Evolutionary conservation across 2,888 invertebrate genomes (phyloP).

Genomic region (Zygothrica quintamaculata): DNA sequence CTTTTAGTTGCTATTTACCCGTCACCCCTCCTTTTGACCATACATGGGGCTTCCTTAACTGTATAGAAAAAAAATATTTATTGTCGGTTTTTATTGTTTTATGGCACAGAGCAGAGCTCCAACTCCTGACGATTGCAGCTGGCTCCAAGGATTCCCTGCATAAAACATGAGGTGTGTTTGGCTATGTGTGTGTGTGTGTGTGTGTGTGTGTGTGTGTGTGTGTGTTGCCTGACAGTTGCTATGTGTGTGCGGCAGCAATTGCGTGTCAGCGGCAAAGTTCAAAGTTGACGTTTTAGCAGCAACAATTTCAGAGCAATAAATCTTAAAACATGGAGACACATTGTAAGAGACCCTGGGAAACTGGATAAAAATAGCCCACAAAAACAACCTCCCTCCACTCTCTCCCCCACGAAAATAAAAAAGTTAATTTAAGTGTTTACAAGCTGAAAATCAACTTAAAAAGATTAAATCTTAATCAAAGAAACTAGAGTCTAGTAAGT

Average conservation of each 20-base stretch:
- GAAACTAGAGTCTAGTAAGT: neutral
- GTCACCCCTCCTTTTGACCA: neutral
- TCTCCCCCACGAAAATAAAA: no score
- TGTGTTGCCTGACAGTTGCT: constrained; percentile 37
- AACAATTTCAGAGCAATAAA: constrained; percentile 51
- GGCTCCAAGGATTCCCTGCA: constrained; percentile 54
- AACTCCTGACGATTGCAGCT: constrained; percentile 46
- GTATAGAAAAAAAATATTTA: neutral
- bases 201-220: constrained; percentile 16
- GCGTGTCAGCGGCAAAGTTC: constrained; percentile 63
- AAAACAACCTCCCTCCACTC: no score
- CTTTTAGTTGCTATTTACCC: no score
- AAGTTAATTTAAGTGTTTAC: no score
- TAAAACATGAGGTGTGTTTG: constrained; percentile 48
- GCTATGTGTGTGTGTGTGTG: neutral
- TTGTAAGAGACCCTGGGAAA: no score
- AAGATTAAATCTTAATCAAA: no score
- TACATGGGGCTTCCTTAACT: neutral
- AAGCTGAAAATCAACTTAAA: no score
- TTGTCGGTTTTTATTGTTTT: constrained; percentile 63
- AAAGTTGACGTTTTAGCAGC: constrained; percentile 56
- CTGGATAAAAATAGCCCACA: no score
- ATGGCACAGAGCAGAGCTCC: constrained; percentile 56
- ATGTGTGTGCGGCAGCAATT: constrained; percentile 50
- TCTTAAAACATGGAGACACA: constrained; percentile 40